Evolutionary conservation across 2,888 invertebrate species (phyloP).

Genomic region (Lampropteryx suffumata): DNA sequence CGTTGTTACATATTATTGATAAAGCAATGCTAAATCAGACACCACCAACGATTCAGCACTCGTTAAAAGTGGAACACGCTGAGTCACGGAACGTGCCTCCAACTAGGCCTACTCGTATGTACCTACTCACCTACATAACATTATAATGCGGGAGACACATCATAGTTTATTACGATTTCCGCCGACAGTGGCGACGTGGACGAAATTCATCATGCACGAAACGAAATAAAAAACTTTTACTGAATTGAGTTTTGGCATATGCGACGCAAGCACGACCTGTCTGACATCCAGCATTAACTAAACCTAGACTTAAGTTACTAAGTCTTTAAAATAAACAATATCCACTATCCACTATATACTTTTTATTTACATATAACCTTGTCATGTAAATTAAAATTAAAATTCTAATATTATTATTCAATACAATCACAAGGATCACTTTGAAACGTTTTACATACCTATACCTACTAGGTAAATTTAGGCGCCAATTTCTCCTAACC

Average conservation of each 20-base stretch:
- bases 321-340: too few species aligned
- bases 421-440: too few species aligned
- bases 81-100: constrained; percentile 11
- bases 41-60: neutral
- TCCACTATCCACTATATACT: too few species aligned
- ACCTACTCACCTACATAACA: constrained; percentile 7
- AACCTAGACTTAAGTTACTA: too few species aligned
- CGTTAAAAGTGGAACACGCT: constrained; percentile 12
- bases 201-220: constrained; percentile 44
- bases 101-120: neutral
- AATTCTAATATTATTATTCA: too few species aligned
- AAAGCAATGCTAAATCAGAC: constrained; percentile 1
- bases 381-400: too few species aligned
- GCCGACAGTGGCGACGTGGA: constrained; percentile 43
- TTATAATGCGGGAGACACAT: constrained; percentile 47
- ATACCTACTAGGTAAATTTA: too few species aligned
- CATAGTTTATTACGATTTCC: constrained; percentile 56
- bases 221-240: neutral
- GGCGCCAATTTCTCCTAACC: too few species aligned
- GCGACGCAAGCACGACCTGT: neutral
- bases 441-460: too few species aligned
- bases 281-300: neutral
- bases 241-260: neutral
- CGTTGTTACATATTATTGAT: neutral
- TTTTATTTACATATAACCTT: too few species aligned